A percentile compares a stretch with the other conserved stretches of the same genome.
These are phyloP conservation scores for Anoplopoma fimbria DNA, from an alignment of 2,113 vertebrate species.

Conservation along the genomic window DNA sequence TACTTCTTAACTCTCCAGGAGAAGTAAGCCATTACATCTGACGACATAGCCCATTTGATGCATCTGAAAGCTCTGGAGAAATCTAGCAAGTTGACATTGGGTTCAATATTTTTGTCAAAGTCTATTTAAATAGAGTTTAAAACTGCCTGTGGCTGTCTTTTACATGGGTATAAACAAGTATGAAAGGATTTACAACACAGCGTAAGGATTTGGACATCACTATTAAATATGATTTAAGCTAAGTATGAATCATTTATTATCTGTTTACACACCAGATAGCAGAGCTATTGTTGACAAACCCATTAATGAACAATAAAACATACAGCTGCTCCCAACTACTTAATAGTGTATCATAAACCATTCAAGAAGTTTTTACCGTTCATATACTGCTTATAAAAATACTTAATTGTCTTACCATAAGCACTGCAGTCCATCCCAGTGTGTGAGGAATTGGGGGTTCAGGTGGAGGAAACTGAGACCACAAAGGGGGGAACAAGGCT, in stretches of 20 bases:
- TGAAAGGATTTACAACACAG: background rate
- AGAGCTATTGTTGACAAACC: background rate
- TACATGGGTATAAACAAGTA: background rate
- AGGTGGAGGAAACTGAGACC: constrained; percentile 54
- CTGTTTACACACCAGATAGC: background rate
- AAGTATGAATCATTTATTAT: background rate
- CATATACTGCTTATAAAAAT: background rate
- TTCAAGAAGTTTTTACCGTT: background rate
- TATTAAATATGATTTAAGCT: background rate
- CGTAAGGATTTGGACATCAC: background rate
- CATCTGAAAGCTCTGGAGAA: background rate
- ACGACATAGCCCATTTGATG: background rate
- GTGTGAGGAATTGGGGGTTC: constrained; percentile 24
- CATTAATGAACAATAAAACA: background rate
- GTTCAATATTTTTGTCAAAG: background rate
- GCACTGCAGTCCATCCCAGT: constrained; percentile 67
- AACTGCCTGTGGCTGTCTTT: background rate
- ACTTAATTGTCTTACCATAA: constrained; percentile 67
- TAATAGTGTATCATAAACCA: background rate
- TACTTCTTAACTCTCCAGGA: background rate
- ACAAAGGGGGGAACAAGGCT: constrained; percentile 28
- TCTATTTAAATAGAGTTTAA: background rate
- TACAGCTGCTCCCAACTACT: background rate
- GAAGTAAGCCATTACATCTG: too few species aligned
- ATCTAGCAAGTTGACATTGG: background rate